Conservation (phyloP, 2,113 vertebrate species). For the Probosciger aterrimus region DNA sequence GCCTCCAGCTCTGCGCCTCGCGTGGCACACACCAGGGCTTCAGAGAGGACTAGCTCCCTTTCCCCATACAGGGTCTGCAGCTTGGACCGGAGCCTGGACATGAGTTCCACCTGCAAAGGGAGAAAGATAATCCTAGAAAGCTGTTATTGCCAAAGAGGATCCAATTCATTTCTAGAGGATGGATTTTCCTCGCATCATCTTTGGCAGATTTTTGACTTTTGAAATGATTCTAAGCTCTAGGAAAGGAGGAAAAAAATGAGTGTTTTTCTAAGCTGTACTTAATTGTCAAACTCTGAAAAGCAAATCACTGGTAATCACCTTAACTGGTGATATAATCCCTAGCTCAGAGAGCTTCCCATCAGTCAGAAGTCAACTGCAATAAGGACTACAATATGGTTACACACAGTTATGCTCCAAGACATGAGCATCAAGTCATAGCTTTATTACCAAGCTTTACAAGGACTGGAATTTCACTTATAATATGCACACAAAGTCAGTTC, state of each 20-base stretch:
- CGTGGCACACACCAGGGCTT: constrained; percentile 59
- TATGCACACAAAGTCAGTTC: neutral
- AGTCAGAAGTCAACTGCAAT: neutral
- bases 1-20: constrained; percentile 66
- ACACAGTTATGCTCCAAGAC: neutral
- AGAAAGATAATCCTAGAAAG: too few species aligned
- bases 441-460: neutral
- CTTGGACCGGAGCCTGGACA: constrained; percentile 66
- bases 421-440: neutral
- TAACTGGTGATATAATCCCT: neutral
- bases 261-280: neutral
- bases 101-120: constrained; percentile 75
- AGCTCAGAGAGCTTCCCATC: neutral
- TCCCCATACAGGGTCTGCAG: constrained; percentile 70
- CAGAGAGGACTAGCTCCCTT: constrained; percentile 63
- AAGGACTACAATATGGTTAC: neutral
- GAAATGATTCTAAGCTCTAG: neutral
- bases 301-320: neutral
- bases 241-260: fast-evolving
- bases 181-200: fast-evolving
- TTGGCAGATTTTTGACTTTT: neutral
- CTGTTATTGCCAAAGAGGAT: neutral
- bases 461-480: neutral
- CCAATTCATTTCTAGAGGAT: fast-evolving
- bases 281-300: neutral